These are phyloP conservation scores for Nephrotoma flavescens DNA, from an alignment of 2,888 invertebrate genomes.

Conservation along the genomic window DNA sequence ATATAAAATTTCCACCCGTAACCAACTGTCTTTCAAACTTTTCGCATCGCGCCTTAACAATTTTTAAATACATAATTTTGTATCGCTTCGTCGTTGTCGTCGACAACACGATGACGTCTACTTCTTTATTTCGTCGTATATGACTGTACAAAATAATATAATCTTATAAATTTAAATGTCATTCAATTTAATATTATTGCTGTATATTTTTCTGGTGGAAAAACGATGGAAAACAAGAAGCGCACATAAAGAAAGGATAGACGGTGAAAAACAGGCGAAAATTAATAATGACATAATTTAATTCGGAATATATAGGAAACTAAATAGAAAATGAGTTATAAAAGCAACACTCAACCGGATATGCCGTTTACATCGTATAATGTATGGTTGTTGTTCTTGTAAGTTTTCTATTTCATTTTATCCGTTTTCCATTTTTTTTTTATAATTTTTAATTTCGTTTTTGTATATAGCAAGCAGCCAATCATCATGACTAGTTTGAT, in stretches of 20 bases:
- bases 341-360: neutral
- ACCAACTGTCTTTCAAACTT: neutral
- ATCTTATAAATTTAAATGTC: neutral
- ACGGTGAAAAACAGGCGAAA: neutral
- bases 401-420: neutral
- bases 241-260: neutral
- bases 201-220: neutral
- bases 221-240: neutral
- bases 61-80: neutral
- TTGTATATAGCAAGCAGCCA: neutral
- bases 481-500: neutral
- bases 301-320: neutral
- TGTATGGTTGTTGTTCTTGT: neutral
- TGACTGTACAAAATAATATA: neutral
- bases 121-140: neutral
- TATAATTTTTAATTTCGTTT: neutral
- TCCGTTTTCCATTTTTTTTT: neutral
- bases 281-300: neutral
- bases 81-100: neutral
- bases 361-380: neutral
- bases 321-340: neutral
- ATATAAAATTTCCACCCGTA: neutral
- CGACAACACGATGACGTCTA: neutral
- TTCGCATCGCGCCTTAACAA: neutral
- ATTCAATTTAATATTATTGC: neutral